Evolutionary conservation across 2,113 vertebrate species (phyloP).

Genomic region (Callochromis pleurospilus): DNA sequence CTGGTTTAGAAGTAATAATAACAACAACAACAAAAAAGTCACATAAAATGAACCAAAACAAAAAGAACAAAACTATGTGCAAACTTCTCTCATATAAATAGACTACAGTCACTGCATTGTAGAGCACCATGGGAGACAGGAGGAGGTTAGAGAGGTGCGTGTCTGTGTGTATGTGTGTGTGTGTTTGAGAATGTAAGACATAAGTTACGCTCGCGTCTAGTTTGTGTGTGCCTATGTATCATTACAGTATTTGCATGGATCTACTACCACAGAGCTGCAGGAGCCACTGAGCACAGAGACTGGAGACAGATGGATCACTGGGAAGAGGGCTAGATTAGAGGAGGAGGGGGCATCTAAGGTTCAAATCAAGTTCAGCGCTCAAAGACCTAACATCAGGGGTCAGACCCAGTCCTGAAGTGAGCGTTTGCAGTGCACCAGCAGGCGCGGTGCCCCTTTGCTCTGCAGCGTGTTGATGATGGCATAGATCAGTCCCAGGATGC

Average conservation of each 20-base stretch:
- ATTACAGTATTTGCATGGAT: constrained; percentile 35
- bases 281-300: constrained; percentile 31
- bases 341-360: constrained; percentile 5
- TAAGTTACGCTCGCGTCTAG: neutral
- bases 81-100: constrained; percentile 71
- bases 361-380: constrained; percentile 33
- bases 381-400: constrained; percentile 24
- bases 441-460: constrained; percentile 86
- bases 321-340: constrained; percentile 3
- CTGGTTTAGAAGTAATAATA: constrained; percentile 44
- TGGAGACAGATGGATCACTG: constrained; percentile 7
- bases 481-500: constrained; percentile 86
- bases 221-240: constrained; percentile 1
- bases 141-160: constrained; percentile 24
- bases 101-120: constrained; percentile 60
- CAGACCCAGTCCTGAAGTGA: constrained; percentile 98
- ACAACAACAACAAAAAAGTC: constrained; percentile 13
- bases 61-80: constrained; percentile 56
- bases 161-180: neutral
- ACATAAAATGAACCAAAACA: constrained; percentile 46
- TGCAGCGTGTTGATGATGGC: constrained; percentile 91
- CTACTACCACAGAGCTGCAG: constrained; percentile 25
- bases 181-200: constrained; percentile 1
- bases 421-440: constrained; percentile 94
- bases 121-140: constrained; percentile 77